A percentile compares a stretch with the other conserved stretches of the same genome.
Evolutionary conservation across 2,888 invertebrate species (phyloP).

Genomic region (Pegoplata infirma): DNA sequence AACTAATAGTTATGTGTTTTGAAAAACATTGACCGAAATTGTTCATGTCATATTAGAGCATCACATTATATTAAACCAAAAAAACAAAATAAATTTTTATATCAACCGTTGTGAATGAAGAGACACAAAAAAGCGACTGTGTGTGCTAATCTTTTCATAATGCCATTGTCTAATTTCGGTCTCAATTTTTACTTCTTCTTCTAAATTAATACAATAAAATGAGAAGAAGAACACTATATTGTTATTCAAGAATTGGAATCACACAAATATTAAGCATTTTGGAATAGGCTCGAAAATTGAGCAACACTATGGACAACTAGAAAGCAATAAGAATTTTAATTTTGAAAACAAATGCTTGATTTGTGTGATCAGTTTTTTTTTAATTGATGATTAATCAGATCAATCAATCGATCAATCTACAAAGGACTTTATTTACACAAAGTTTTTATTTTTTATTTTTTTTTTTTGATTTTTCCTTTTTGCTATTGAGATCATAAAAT

Average conservation of each 20-base stretch:
- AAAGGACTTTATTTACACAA: conserved; percentile 77
- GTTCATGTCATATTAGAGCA: conserved; percentile 46
- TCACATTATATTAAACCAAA: conserved; percentile 24
- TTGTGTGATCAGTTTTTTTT: conserved; percentile 65
- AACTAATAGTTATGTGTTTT: conserved; percentile 19
- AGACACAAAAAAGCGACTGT: conserved; percentile 5
- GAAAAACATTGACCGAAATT: conserved; percentile 74
- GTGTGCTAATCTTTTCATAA: conserved; percentile 57
- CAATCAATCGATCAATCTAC: conserved; percentile 57
- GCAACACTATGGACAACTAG: conserved; percentile 44
- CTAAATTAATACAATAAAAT: conserved; percentile 42
- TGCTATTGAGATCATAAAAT: conserved; percentile 18
- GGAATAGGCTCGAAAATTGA: conserved; percentile 45
- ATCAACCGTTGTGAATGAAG: background rate
- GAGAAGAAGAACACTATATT: conserved; percentile 48
- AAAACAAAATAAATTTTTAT: conserved; percentile 14
- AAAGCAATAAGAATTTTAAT: conserved; percentile 52
- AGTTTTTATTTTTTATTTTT: conserved; percentile 66
- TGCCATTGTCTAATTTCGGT: conserved; percentile 68
- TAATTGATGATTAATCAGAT: conserved; percentile 65
- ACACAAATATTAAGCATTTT: conserved; percentile 58
- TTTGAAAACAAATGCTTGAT: conserved; percentile 63
- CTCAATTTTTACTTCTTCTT: conserved; percentile 67
- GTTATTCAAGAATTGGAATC: conserved; percentile 37
- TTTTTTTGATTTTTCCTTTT: background rate